Conservation (phyloP, 2,797 vertebrate genomes). For the Sebastes wilsoni region DNA sequence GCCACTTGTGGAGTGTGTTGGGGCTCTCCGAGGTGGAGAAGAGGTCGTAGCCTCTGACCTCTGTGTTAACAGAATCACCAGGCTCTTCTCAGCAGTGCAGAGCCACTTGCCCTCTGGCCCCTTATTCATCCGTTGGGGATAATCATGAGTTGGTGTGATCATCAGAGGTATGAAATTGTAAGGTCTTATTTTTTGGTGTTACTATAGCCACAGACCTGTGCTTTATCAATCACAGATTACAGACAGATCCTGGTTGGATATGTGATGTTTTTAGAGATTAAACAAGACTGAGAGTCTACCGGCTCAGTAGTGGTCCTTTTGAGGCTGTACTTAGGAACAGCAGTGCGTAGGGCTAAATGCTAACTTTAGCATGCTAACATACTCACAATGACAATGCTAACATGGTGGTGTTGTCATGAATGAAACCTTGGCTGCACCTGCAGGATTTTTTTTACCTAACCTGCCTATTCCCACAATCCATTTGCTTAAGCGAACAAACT, state of each 20-base stretch:
- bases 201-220: not conserved
- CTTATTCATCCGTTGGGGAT: conserved; percentile 34
- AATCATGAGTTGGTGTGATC: conserved; percentile 25
- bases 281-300: not conserved
- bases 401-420: not conserved
- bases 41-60: conserved; percentile 38
- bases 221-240: not conserved
- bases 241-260: not conserved
- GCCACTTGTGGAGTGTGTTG: conserved; percentile 16
- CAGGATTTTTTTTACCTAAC: not conserved
- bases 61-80: conserved; percentile 16
- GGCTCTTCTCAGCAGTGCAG: not conserved
- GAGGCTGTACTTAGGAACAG: not conserved
- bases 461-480: not conserved
- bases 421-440: not conserved
- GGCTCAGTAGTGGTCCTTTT: not conserved
- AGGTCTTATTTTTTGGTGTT: not conserved
- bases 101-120: not conserved
- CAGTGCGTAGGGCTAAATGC: not conserved
- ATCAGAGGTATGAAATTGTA: conserved; percentile 3
- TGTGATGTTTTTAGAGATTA: not conserved
- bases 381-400: not conserved
- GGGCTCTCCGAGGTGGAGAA: not conserved
- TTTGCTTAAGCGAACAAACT: not conserved
- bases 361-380: not conserved